Evolutionary conservation across 2,797 vertebrate genomes (phyloP).

Genomic region (Pantherophis alleghaniensis): DNA sequence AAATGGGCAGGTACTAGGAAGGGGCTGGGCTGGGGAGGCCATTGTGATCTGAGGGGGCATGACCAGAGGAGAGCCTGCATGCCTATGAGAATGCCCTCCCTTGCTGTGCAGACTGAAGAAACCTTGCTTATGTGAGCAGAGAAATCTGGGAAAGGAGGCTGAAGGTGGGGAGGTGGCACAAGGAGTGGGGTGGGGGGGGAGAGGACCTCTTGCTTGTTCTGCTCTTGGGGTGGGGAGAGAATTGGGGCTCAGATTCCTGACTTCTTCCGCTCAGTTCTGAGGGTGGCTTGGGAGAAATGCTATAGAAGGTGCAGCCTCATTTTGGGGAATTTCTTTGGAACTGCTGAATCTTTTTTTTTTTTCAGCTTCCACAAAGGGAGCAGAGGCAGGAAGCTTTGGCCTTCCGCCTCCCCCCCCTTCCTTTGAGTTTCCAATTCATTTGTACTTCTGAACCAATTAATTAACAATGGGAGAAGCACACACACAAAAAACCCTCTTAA

Average conservation of each 20-base stretch:
- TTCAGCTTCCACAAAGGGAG: not conserved
- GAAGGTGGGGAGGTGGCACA: not conserved
- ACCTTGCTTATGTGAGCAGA: conserved; percentile 27
- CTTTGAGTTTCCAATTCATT: not conserved
- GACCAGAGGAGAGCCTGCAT: not conserved
- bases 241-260: not conserved
- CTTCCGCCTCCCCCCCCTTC: too few relatives aligned
- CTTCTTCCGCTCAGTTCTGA: not conserved
- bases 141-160: not conserved
- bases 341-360: not conserved
- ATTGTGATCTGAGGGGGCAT: not conserved
- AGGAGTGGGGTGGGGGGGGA: too few relatives aligned
- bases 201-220: not conserved
- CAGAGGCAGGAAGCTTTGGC: not conserved
- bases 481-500: not conserved
- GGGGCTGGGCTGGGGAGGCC: conserved; percentile 15
- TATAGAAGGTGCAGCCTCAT: too few relatives aligned
- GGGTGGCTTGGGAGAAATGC: not conserved
- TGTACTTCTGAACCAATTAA: not conserved
- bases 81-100: not conserved
- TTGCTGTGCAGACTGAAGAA: conserved; percentile 11
- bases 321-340: not conserved
- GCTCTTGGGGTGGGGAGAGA: not conserved
- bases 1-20: conserved; percentile 2
- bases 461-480: not conserved